phyloP scores from a whole-genome alignment of 2,113 vertebrate genomes.

The Erythrocercus mccallii region DNA sequence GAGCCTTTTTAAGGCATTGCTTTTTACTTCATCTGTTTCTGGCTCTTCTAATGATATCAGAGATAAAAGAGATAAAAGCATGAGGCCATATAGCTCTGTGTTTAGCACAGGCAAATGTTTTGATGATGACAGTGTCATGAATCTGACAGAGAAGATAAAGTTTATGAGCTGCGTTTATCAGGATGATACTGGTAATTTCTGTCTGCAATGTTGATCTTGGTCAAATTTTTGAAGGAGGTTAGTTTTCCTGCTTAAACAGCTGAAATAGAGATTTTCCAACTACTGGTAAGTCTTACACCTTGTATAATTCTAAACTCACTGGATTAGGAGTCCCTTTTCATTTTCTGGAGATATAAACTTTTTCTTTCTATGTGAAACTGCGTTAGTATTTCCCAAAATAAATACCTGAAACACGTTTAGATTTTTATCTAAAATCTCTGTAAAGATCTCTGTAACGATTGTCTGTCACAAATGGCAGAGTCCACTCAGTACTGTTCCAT shows the following conservation, averaged over 20 bases:
- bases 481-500: neutral
- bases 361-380: neutral
- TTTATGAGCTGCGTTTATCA: neutral
- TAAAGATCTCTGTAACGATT: neutral
- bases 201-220: neutral
- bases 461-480: neutral
- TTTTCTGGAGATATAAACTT: neutral
- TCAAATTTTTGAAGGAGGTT: neutral
- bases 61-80: neutral
- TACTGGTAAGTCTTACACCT: neutral
- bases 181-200: neutral
- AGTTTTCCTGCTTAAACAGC: neutral
- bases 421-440: neutral
- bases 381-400: neutral
- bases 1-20: neutral
- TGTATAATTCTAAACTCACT: neutral
- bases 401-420: neutral
- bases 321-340: neutral
- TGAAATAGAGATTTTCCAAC: neutral
- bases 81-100: neutral
- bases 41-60: neutral
- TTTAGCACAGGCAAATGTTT: neutral
- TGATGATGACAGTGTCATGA: neutral
- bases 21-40: neutral
- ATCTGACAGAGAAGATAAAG: neutral